These are phyloP conservation scores for Galbula dea DNA, from an alignment of 2,113 vertebrate genomes.

Conservation along the genomic window DNA sequence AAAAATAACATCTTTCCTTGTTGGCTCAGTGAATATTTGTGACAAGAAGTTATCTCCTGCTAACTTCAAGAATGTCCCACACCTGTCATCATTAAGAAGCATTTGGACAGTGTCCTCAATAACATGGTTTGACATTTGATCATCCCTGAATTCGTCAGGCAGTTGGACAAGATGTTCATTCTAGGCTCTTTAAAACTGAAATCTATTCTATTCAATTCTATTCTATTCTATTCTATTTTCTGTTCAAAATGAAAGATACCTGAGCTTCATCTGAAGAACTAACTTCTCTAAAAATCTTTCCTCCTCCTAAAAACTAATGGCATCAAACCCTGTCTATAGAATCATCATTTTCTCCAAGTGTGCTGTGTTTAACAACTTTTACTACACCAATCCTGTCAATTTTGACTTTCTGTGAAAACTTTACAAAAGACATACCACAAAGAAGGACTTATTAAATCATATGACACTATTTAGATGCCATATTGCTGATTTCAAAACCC, in stretches of 20 bases:
- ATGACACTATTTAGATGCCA: not conserved
- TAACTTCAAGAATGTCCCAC: not conserved
- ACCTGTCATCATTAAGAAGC: not conserved
- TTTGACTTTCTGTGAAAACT: not conserved
- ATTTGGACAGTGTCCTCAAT: not conserved
- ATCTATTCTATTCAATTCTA: not conserved
- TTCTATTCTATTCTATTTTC: not conserved
- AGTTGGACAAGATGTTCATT: not conserved
- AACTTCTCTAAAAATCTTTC: not conserved
- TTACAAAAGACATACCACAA: not conserved
- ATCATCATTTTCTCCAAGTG: not conserved
- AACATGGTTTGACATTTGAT: not conserved
- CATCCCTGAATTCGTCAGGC: not conserved
- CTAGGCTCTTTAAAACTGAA: not conserved
- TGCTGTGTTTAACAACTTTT: not conserved
- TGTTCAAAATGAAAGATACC: not conserved
- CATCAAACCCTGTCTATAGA: not conserved
- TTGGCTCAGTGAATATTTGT: not conserved
- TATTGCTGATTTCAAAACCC: not conserved
- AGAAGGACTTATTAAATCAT: not conserved
- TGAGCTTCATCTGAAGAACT: not conserved
- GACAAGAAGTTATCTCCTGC: not conserved
- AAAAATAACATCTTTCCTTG: not conserved
- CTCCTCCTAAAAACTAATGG: not conserved
- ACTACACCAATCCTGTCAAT: not conserved